A percentile compares a stretch with the other conserved stretches of the same genome.
Conservation (phyloP, 2,888 invertebrate species). For the Synergus umbraculus region DNA sequence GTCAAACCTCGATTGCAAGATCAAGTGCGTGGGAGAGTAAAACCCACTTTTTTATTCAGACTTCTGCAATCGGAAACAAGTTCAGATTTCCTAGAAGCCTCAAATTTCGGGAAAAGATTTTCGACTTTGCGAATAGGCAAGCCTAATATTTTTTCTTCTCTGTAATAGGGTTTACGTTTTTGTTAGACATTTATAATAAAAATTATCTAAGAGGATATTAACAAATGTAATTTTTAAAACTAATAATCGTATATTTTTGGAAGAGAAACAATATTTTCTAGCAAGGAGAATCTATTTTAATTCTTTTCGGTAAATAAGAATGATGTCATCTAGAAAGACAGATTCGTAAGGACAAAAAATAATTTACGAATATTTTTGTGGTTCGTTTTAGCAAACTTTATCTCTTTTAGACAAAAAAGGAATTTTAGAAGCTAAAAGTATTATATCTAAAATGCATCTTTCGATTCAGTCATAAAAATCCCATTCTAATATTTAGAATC, state of each 20-base stretch:
- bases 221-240: too few species aligned
- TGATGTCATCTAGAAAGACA: background rate
- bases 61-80: background rate
- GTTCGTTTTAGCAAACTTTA: too few species aligned
- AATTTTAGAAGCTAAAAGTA: background rate
- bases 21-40: conserved; percentile 40
- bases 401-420: too few species aligned
- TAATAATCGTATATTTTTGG: background rate
- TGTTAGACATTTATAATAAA: too few species aligned
- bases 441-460: background rate
- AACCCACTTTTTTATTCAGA: background rate
- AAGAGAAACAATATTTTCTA: background rate
- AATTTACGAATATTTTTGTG: background rate
- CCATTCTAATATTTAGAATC: too few species aligned
- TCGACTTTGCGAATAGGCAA: background rate
- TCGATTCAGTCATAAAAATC: background rate
- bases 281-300: background rate
- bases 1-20: conserved; percentile 48
- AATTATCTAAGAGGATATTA: too few species aligned
- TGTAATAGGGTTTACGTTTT: background rate
- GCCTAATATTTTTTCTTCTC: background rate
- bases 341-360: background rate
- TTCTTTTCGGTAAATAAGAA: background rate
- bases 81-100: background rate
- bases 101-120: background rate